These are phyloP conservation scores for Odontothrips loti DNA, from an alignment of 2,888 invertebrate genomes.

Conservation along the genomic window DNA sequence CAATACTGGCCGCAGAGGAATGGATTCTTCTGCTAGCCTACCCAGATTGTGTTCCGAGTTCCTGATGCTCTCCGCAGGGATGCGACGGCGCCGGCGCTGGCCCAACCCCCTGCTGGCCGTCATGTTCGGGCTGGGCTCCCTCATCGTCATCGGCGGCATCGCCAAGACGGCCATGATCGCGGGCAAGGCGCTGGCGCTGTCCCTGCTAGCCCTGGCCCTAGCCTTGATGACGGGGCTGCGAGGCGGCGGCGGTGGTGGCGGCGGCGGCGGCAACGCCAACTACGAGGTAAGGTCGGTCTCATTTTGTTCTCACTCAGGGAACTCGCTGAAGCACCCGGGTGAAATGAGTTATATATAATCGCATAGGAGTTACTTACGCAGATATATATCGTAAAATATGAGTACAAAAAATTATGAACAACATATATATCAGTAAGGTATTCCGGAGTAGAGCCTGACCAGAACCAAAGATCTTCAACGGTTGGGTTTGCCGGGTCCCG, in stretches of 20 bases:
- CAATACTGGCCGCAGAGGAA: too few relatives aligned
- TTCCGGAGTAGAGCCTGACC: too few relatives aligned
- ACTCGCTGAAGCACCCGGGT: too few relatives aligned
- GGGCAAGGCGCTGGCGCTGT: conserved; percentile 19
- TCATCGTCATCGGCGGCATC: conserved; percentile 16
- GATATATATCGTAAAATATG: too few relatives aligned
- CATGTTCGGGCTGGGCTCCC: conserved; percentile 21
- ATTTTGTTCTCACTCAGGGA: neutral
- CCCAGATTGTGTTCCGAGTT: too few relatives aligned
- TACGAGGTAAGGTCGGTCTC: neutral
- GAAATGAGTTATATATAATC: too few relatives aligned
- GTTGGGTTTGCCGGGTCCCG: too few relatives aligned
- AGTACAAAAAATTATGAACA: too few relatives aligned
- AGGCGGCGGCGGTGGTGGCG: neutral
- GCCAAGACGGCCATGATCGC: conserved; percentile 23
- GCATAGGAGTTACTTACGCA: too few relatives aligned
- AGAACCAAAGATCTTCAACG: too few relatives aligned
- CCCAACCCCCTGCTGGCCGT: neutral
- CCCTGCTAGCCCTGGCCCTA: neutral
- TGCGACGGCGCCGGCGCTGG: neutral
- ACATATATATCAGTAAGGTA: too few relatives aligned
- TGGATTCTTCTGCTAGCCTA: too few relatives aligned
- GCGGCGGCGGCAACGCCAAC: neutral
- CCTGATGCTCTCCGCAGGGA: neutral
- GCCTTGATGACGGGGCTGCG: conserved; percentile 12